A percentile compares a stretch with the other conserved stretches of the same genome.
These are phyloP conservation scores for Spialia ferax DNA, from an alignment of 2,888 invertebrate species.

Conservation along the genomic window DNA sequence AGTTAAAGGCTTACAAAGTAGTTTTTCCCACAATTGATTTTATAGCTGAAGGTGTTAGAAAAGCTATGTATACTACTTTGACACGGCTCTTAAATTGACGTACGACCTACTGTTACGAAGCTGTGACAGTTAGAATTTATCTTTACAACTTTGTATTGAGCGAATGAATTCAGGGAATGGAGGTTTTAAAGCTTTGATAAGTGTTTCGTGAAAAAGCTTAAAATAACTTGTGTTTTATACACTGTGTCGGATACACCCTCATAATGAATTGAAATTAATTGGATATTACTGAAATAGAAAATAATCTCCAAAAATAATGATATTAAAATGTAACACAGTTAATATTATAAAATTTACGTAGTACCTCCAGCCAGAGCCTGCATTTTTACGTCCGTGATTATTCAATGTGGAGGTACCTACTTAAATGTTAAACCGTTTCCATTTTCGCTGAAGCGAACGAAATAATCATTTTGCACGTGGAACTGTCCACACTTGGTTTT, in stretches of 20 bases:
- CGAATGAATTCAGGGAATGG: background rate
- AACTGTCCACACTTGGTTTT: conserved; percentile 23
- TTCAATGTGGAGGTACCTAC: no score
- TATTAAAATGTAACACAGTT: no score
- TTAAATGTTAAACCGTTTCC: background rate
- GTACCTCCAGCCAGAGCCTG: no score
- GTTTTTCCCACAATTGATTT: conserved; percentile 24
- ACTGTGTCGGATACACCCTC: no score
- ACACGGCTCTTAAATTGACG: conserved; percentile 34
- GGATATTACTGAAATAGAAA: no score
- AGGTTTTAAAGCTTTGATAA: background rate
- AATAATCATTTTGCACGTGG: conserved; percentile 21
- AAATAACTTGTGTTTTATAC: no score
- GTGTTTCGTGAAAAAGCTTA: background rate
- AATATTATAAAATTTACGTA: no score
- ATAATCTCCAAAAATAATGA: no score
- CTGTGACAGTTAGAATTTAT: conserved; percentile 21
- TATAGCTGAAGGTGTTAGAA: conserved; percentile 36
- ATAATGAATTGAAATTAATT: no score
- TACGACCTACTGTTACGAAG: conserved; percentile 21
- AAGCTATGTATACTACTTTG: conserved; percentile 34
- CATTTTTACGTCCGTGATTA: no score
- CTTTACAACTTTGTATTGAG: conserved; percentile 13
- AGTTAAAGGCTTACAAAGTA: conserved; percentile 28
- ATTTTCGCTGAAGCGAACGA: background rate